phyloP scores from a whole-genome alignment of 2,113 vertebrate genomes.

The Petaurus breviceps region DNA sequence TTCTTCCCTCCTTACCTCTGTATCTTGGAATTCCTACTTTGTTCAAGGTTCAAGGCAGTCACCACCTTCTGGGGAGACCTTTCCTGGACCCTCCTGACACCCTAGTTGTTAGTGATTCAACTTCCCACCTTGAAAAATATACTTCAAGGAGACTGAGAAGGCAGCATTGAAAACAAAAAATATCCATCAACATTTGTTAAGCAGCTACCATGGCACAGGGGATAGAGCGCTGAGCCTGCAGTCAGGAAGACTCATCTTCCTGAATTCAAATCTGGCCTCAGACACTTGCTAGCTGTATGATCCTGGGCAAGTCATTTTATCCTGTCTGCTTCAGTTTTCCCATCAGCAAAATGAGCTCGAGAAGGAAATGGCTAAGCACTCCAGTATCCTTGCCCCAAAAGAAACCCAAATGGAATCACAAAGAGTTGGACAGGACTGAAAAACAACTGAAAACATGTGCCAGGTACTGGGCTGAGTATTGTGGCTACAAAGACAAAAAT shows the following conservation, averaged over 20 bases:
- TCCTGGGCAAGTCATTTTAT: no score
- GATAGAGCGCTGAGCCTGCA: not conserved
- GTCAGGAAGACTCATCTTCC: no score
- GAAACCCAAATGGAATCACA: no score
- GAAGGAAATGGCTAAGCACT: no score
- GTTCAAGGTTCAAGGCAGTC: not conserved
- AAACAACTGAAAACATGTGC: fast-evolving
- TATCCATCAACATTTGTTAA: not conserved
- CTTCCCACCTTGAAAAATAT: not conserved
- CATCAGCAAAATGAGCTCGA: no score
- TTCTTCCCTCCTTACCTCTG: not conserved
- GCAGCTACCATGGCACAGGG: not conserved
- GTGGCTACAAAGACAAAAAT: not conserved
- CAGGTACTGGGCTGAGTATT: not conserved
- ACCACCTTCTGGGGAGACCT: not conserved
- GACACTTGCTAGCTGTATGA: no score
- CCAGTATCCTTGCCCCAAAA: no score
- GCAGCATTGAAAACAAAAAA: not conserved
- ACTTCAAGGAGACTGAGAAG: not conserved
- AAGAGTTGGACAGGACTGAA: not conserved
- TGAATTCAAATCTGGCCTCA: no score
- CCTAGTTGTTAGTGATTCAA: not conserved
- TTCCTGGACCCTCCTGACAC: not conserved
- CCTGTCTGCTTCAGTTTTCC: no score
- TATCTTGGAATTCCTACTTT: not conserved